These are phyloP conservation scores for Tiphia femorata DNA, from an alignment of 2,888 invertebrate genomes.

Conservation along the genomic window DNA sequence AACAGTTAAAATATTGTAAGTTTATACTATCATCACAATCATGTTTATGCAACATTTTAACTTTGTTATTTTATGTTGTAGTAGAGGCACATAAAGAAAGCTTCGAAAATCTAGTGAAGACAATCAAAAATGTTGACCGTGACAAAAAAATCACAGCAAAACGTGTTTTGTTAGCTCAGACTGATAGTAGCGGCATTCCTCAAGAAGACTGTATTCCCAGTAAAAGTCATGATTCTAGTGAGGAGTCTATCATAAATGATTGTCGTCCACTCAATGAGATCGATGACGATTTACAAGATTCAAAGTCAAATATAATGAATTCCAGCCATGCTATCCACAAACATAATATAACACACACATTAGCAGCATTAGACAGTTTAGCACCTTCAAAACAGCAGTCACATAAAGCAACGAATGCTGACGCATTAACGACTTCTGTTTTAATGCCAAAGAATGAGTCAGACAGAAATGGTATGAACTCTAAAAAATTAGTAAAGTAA, in stretches of 20 bases:
- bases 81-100: constrained; percentile 62
- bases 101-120: constrained; percentile 55
- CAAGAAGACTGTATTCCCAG: not conserved
- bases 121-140: constrained; percentile 45
- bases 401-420: too few species aligned
- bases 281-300: constrained; percentile 42
- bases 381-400: too few species aligned
- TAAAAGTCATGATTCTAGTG: constrained; percentile 14
- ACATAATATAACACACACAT: too few species aligned
- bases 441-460: too few species aligned
- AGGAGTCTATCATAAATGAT: constrained; percentile 19
- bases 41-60: constrained; percentile 4
- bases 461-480: too few species aligned
- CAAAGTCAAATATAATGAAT: constrained; percentile 53
- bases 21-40: constrained; percentile 22
- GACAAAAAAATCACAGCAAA: constrained; percentile 22
- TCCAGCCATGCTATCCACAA: constrained; percentile 41
- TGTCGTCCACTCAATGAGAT: constrained; percentile 1
- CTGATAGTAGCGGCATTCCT: not conserved
- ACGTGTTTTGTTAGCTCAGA: constrained; percentile 29
- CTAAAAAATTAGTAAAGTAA: too few species aligned
- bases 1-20: constrained; percentile 67
- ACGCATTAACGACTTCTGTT: too few species aligned
- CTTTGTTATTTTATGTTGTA: constrained; percentile 38
- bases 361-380: too few species aligned